These are phyloP conservation scores for Stegostoma tigrinum DNA, from an alignment of 2,113 vertebrate species.

Conservation along the genomic window DNA sequence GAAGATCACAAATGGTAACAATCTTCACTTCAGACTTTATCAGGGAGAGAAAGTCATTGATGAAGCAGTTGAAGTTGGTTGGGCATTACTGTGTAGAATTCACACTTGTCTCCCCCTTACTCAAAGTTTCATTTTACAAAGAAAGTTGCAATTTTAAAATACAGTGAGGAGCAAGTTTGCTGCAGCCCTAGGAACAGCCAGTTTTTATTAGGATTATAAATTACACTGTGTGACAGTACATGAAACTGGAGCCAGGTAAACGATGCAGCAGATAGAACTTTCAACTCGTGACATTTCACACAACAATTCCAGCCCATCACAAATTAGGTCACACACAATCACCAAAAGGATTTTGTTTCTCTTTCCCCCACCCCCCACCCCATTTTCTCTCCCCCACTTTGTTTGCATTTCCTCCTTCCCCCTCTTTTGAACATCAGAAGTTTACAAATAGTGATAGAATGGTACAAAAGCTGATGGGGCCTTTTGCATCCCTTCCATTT, in stretches of 20 bases:
- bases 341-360: not conserved
- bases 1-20: too few relatives aligned
- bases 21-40: too few relatives aligned
- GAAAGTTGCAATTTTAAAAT: not conserved
- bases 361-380: not conserved
- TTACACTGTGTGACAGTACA: slow-evolving; percentile 36
- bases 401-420: not conserved
- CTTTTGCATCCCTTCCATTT: not conserved
- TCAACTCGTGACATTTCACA: slow-evolving; percentile 21
- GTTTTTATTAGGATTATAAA: slow-evolving; percentile 35
- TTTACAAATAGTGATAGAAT: slow-evolving; percentile 19
- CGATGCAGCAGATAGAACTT: slow-evolving; percentile 19
- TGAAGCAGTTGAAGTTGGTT: too few relatives aligned
- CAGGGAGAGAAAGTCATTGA: too few relatives aligned
- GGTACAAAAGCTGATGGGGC: not conserved
- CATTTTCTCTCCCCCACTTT: not conserved
- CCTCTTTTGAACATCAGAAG: not conserved
- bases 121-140: not conserved
- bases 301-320: slow-evolving; percentile 28
- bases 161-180: slow-evolving; percentile 16
- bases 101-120: not conserved
- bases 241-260: slow-evolving; percentile 29
- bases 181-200: slow-evolving; percentile 33
- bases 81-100: too few relatives aligned
- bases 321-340: slow-evolving; percentile 34